Base-by-base conservation (phyloP, 2,113 vertebrate genomes). In the pig (Sus scrofa) region DNA sequence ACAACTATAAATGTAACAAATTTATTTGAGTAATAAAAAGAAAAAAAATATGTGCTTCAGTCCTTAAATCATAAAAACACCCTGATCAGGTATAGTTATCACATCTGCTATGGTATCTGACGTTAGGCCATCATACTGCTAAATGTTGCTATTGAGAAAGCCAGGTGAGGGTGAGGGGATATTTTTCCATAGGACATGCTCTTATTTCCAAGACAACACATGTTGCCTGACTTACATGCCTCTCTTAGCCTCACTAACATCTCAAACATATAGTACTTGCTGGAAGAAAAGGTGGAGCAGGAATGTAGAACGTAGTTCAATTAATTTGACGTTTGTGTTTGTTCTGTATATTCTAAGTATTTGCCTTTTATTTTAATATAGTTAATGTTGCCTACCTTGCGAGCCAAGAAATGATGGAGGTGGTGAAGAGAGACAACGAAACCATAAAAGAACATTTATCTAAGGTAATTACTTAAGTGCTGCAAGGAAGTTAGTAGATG, bases 371-470 rank as follows among this genome's bases (percentile, higher is more conserved):
- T 96, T 94, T 97, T 95, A 85, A 96, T 82, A 7, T 98, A 99
- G 99, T 98, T 34, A 99, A 99, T 79, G 98, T 98, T 56, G 98
- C 99, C 98, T 99, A 99, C 94, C 98, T 99, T 98, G 99, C 98
- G 15, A 98, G 99, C 95, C 99, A 99, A 97, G 99, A 99, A 98
- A 99, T 99, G 99, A 98, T 97, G 96, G 97, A 97, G 20, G 98
- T 99, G 60, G 83, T 99, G 88, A 98, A 99, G 89, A 98, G 99
- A 98, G 99, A 99, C 95, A 98, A 99, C 78, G 24, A 94, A 27
- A 99, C 99, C 71, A 99, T 99, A 95, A 98, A 98, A 94, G 96
- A 99, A 68, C 98, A 99, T 97, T 98, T 99, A n/a, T 97, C 99
- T 92, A 99, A 99, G 99, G 99, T 99, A 99, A 98, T 85, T 50